Evolutionary conservation across 2,888 invertebrate species (phyloP).

Genomic region (Chalcis sispes): DNA sequence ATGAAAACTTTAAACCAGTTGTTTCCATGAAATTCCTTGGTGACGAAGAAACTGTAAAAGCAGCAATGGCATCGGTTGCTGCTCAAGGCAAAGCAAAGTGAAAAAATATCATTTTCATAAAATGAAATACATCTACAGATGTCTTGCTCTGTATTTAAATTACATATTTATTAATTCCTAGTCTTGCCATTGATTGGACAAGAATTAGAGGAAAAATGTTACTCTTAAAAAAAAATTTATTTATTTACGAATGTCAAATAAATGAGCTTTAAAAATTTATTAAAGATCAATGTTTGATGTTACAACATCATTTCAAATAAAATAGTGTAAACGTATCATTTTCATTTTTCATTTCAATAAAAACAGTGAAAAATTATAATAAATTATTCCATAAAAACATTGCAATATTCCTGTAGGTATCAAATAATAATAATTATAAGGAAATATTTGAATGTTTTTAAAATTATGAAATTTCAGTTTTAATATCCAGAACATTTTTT

Average conservation of each 20-base stretch:
- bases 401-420: no score
- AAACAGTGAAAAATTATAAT: conserved; percentile 18
- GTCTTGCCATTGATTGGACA: conserved; percentile 44
- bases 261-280: conserved; percentile 26
- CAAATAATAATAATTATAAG: no score
- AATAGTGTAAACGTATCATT: conserved; percentile 17
- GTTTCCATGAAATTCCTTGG: conserved; percentile 81
- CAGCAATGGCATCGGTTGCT: conserved; percentile 80
- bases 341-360: conserved; percentile 37
- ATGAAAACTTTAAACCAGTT: conserved; percentile 79
- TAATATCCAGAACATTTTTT: no score
- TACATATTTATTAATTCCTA: conserved; percentile 42
- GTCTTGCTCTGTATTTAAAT: conserved; percentile 32
- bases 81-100: conserved; percentile 80
- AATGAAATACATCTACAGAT: conserved; percentile 20
- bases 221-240: conserved; percentile 23
- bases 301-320: conserved; percentile 15
- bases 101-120: conserved; percentile 55
- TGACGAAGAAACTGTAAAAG: conserved; percentile 80
- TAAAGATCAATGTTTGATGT: conserved; percentile 13
- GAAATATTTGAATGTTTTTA: no score
- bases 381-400: no score
- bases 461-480: no score
- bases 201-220: conserved; percentile 40
- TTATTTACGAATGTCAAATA: conserved; percentile 40